phyloP scores from a whole-genome alignment of 2,113 vertebrate genomes.

The Lota lota region DNA sequence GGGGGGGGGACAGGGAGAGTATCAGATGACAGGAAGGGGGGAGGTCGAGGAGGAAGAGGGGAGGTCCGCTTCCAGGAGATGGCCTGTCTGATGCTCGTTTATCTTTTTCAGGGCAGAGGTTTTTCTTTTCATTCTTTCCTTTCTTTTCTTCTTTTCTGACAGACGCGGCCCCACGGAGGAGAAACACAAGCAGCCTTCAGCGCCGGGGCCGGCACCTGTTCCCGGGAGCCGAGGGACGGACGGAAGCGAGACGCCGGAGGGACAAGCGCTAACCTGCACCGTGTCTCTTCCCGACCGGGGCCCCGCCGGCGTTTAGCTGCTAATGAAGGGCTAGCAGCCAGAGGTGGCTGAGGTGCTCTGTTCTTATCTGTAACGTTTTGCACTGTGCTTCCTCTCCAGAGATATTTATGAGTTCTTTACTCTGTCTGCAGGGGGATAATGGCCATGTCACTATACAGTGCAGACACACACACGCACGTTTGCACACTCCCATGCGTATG shows the following conservation, averaged over 20 bases:
- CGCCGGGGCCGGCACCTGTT: constrained; percentile 45
- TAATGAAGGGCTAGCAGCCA: constrained; percentile 26
- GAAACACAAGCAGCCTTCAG: constrained; percentile 12
- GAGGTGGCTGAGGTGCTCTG: constrained; percentile 15
- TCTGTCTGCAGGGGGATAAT: constrained; percentile 23
- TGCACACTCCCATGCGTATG: background rate
- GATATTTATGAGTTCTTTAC: constrained; percentile 32
- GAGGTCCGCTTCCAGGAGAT: constrained; percentile 52
- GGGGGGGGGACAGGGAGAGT: constrained; percentile 10
- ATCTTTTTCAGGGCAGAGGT: constrained; percentile 5
- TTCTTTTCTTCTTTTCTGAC: constrained; percentile 1
- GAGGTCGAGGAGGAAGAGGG: background rate
- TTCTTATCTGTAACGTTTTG: constrained; percentile 9
- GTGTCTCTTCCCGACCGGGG: constrained; percentile 17
- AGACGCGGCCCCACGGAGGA: constrained; percentile 22
- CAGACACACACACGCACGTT: background rate
- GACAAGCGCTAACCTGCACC: constrained; percentile 38
- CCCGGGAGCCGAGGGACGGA: constrained; percentile 23
- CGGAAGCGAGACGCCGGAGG: constrained; percentile 11
- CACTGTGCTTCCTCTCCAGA: constrained; percentile 22
- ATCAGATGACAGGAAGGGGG: constrained; percentile 46
- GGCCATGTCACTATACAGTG: constrained; percentile 1
- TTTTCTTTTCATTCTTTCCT: constrained; percentile 6
- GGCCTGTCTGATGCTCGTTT: constrained; percentile 44
- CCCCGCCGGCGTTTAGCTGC: background rate